A percentile compares a stretch with the other conserved stretches of the same genome.
These are phyloP conservation scores for Aphis craccivora DNA, from an alignment of 1,140 invertebrate species.

Conservation along the genomic window DNA sequence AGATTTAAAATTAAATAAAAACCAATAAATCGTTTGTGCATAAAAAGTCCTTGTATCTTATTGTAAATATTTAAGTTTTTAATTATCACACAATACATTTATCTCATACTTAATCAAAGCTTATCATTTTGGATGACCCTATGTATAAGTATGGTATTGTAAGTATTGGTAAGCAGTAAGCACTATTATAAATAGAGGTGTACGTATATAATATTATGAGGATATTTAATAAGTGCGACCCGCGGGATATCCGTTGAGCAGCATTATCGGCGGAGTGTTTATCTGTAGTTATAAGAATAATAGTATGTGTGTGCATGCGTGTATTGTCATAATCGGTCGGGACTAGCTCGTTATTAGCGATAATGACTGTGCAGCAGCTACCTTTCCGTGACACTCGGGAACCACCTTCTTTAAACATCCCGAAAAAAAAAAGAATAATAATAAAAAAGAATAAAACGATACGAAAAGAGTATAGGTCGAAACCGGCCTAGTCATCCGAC, in stretches of 20 bases:
- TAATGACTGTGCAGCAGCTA: conserved; percentile 52
- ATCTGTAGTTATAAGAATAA: neutral
- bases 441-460: neutral
- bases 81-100: neutral
- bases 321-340: conserved; percentile 51
- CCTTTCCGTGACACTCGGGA: conserved; percentile 51
- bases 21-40: neutral
- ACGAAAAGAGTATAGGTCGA: conserved; percentile 33
- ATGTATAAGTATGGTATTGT: neutral
- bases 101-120: neutral
- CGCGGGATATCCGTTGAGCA: neutral
- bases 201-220: too few relatives aligned
- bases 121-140: neutral
- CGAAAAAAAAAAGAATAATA: neutral
- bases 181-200: neutral
- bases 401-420: conserved; percentile 56
- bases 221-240: neutral
- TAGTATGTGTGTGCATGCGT: neutral
- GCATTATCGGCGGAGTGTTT: neutral
- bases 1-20: too few relatives aligned
- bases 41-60: neutral
- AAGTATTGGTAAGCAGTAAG: neutral
- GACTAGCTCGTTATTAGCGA: conserved; percentile 50
- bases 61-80: neutral
- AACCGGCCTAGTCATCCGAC: conserved; percentile 56